phyloP scores from a whole-genome alignment of 2,113 vertebrate genomes.

The Eurystomus gularis region DNA sequence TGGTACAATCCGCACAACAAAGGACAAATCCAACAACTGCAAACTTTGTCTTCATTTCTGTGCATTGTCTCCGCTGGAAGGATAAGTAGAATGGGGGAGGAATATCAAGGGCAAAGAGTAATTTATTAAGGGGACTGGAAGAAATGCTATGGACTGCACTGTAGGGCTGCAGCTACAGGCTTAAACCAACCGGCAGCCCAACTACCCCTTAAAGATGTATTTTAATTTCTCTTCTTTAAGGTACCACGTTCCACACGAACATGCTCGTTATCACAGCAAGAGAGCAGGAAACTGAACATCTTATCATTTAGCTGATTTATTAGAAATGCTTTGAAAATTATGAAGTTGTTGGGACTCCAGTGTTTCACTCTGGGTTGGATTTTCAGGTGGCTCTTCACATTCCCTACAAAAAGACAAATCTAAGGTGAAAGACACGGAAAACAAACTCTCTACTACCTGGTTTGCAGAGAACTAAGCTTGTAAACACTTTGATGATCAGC shows the following conservation, averaged over 20 bases:
- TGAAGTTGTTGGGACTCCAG: accelerated
- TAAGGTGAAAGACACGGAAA: background rate
- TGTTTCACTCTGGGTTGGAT: background rate
- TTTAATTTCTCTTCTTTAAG: background rate
- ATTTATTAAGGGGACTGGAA: background rate
- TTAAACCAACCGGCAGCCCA: background rate
- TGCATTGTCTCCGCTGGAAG: background rate
- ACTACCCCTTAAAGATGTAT: background rate
- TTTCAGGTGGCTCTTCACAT: background rate
- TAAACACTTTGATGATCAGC: background rate
- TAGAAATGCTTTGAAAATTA: background rate
- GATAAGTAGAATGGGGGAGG: background rate
- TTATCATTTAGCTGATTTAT: background rate
- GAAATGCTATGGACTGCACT: accelerated
- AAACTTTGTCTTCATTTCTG: background rate
- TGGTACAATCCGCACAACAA: background rate
- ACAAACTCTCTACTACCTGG: no score
- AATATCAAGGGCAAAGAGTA: background rate
- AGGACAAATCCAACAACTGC: background rate
- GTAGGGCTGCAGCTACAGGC: background rate
- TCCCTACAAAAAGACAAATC: background rate
- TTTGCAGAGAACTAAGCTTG: background rate
- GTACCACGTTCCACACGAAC: accelerated
- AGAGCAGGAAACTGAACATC: accelerated
- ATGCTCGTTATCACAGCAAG: background rate